Base-by-base conservation (phyloP, 2,797 vertebrate species). In the Sternarchorhynchus goeldii region DNA sequence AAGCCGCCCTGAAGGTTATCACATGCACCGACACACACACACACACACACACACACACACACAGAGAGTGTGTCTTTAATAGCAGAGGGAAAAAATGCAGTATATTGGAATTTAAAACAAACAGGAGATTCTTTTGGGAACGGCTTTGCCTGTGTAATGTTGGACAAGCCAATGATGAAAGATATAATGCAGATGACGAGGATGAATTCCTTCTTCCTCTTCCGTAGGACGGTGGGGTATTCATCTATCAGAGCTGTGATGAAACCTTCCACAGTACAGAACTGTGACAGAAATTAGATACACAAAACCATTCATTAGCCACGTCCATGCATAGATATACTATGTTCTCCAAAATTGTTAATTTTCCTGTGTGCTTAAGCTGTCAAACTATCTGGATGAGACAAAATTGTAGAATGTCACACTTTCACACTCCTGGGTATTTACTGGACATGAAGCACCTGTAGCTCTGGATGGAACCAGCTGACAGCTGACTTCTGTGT, bases 191-290 rank as follows among this genome's bases (percentile, higher is more conserved):
- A 97, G 78, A 97, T 93, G 0, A 91, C 34, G 0, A 95, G 93
- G 3, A 97, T 96, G 89, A 97, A 97, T 74, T 92, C 1, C 87
- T 97, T 96, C 89, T 96, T 97, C 87, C 95, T 94, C 86, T 91
- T 92, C 85, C 96, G 93, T 75, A 97, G 89, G 29, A 93, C 53
- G 57, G 88, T 71, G 59, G 96, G 95, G 70, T 95, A 96, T 72
- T 97, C 96, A 74, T 97, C 96, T 90, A 94, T 90, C 76, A 97
- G 91, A 29, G 96, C 95, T 2, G 96, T 97, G 89, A 97, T 92
- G 86, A 97, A 96, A 29, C 96, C 96, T 85, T 97, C 96, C 77
- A 97, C 95, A 0, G 96, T 97, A 85, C 96, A 97, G 88, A 97
- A 97, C 96, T 97, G 58, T 75, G 62, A 56, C 4, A 75, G 8